Evolutionary conservation across 1,140 invertebrate genomes (phyloP), one percentile per base, ranked within the genome.

Genomic region (Phenacoccus solenopsis): DNA sequence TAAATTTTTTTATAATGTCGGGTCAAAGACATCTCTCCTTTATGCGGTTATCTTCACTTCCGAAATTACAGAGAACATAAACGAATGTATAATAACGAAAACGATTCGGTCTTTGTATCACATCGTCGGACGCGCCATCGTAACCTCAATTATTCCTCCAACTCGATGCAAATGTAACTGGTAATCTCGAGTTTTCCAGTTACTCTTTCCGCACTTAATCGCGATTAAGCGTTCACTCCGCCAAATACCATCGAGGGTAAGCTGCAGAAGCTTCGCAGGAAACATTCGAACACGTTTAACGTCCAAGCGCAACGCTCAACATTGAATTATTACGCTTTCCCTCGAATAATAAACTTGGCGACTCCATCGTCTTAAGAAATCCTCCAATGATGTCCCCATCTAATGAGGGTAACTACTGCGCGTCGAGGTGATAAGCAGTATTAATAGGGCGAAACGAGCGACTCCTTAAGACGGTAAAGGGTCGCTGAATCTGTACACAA

Each of bases 391-490:
- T 3, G 22, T 24, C 22, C 16, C 22, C 25, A 25, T 27, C 25
- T 64, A 25, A 25, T 24, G 59, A 24, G 16, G 59, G 59, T 1
- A 64, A 64, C 59, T 64, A 24, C 25, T 20, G 16, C 13, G 16
- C n/a, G n/a, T n/a, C n/a, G 13, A 59, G 56, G 56, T 64, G 59
- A 64, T 64, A 64, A 64, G 59, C 12, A 64, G 22, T 64, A 64
- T 64, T 64, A 64, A 64, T 64, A 64, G 21, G 59, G 59, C 59
- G 59, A 64, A 64, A 25, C 59, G 59, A 64, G 22, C 22, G 2
- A 10, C 16, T 64, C 25, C 21, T 64, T 64, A 64, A 24, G 59
- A 64, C 22, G 13, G n/a, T 4, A 27, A 25, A 64, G 59, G 59
- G 59, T 64, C 9, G 59, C 59, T 25, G 20, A 64, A 64, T 64